Percentiles rank a stretch among this genome's conserved stretches.
Conservation (phyloP, 2,113 vertebrate genomes). For the Marmota flaviventris region DNA sequence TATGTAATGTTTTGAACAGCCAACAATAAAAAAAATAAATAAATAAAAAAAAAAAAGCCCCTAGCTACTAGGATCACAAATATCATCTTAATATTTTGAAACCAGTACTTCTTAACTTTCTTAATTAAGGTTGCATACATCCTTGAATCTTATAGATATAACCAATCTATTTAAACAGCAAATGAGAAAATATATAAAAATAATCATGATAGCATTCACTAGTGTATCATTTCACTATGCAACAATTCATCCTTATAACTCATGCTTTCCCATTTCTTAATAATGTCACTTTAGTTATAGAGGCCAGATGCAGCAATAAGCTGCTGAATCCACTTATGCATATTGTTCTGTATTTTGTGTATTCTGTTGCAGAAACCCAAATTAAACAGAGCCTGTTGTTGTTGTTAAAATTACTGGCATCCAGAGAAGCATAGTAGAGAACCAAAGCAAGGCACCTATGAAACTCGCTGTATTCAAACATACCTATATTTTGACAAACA, state of each 20-base stretch:
- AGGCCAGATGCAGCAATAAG: not conserved
- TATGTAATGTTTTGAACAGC: too few relatives aligned
- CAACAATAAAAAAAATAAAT: too few relatives aligned
- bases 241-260: not conserved
- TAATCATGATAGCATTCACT: not conserved
- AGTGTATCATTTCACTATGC: not conserved
- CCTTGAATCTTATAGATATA: not conserved
- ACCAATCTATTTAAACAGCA: not conserved
- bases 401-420: not conserved
- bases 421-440: not conserved
- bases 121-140: not conserved
- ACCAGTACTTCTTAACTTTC: not conserved
- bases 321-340: not conserved
- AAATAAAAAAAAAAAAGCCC: not conserved
- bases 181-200: slow-evolving; percentile 26
- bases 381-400: not conserved
- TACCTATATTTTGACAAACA: not conserved
- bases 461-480: not conserved
- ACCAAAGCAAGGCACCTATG: fast-evolving
- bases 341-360: not conserved
- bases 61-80: not conserved
- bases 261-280: not conserved
- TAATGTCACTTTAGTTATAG: not conserved
- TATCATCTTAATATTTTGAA: not conserved
- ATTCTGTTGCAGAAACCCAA: not conserved